Evolutionary conservation across 2,797 vertebrate species (phyloP).

Genomic region (Rousettus madagascariensis): DNA sequence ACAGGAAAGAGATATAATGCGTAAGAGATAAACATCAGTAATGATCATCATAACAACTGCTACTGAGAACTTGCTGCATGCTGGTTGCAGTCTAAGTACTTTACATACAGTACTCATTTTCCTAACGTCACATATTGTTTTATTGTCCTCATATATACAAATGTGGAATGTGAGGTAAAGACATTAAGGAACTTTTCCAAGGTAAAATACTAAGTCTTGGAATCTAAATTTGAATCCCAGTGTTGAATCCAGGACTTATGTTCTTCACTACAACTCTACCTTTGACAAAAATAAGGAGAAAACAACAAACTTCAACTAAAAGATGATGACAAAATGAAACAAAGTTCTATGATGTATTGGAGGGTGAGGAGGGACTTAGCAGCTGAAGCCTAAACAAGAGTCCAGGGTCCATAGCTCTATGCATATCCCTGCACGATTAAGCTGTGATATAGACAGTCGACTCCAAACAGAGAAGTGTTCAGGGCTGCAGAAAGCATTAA

Average conservation of each 20-base stretch:
- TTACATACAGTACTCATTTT: background rate
- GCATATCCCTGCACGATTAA: background rate
- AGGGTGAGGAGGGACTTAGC: background rate
- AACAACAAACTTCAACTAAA: background rate
- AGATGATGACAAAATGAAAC: background rate
- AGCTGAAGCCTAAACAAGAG: background rate
- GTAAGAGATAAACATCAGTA: background rate
- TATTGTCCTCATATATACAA: background rate
- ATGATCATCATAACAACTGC: background rate
- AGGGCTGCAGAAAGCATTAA: background rate
- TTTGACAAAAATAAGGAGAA: background rate
- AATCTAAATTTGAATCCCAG: background rate
- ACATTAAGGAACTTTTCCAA: background rate
- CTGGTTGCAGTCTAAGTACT: background rate
- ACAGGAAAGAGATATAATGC: background rate
- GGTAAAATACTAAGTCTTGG: background rate
- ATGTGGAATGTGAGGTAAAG: background rate
- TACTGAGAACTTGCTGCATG: background rate
- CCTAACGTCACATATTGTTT: background rate
- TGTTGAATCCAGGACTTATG: background rate
- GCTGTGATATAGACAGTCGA: background rate
- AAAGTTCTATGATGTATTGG: background rate
- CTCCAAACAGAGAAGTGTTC: background rate
- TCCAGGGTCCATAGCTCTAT: background rate
- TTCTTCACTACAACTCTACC: background rate